These are phyloP conservation scores for Liopterus haemorrhoidalis DNA, from an alignment of 2,888 invertebrate species.

Conservation along the genomic window DNA sequence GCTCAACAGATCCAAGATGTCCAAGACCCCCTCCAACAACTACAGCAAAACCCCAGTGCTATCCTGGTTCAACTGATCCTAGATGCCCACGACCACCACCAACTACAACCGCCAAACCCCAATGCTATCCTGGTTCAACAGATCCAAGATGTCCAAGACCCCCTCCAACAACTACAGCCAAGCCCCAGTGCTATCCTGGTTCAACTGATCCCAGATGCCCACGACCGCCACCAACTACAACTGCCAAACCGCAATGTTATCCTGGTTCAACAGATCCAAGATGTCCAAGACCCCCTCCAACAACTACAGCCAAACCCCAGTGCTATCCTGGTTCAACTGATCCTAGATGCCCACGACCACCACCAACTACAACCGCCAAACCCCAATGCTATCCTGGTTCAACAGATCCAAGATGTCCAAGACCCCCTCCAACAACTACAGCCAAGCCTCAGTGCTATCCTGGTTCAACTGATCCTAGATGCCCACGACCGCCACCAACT, in stretches of 20 bases:
- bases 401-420: constrained; percentile 35
- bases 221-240: constrained; percentile 33
- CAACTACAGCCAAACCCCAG: constrained; percentile 39
- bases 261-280: constrained; percentile 37
- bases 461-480: constrained; percentile 36
- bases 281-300: constrained; percentile 33
- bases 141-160: constrained; percentile 36
- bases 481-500: constrained; percentile 34
- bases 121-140: constrained; percentile 35
- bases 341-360: constrained; percentile 34
- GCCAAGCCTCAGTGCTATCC: constrained; percentile 39
- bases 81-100: constrained; percentile 33
- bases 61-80: constrained; percentile 37
- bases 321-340: constrained; percentile 37
- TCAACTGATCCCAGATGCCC: constrained; percentile 36
- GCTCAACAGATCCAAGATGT: constrained; percentile 35
- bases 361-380: constrained; percentile 37
- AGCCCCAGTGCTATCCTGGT: constrained; percentile 39
- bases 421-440: constrained; percentile 34
- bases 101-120: constrained; percentile 39
- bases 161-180: constrained; percentile 35
- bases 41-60: constrained; percentile 39
- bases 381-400: constrained; percentile 37
- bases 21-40: constrained; percentile 33
- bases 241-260: constrained; percentile 39